Conservation (phyloP, 2,888 invertebrate genomes). For the Proisotoma minuta region DNA sequence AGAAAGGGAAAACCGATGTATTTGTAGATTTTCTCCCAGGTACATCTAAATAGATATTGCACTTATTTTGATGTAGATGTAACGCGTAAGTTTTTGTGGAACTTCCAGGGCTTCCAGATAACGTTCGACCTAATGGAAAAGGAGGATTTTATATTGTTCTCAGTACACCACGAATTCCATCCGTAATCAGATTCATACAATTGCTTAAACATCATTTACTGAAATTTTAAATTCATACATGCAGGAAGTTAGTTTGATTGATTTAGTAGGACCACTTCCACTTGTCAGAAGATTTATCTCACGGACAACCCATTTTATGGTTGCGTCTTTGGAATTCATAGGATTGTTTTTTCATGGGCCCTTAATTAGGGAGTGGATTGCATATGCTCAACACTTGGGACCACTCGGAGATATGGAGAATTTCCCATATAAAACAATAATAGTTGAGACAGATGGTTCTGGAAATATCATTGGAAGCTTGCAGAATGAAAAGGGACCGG, state of each 20-base stretch:
- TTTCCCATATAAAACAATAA: constrained; percentile 55
- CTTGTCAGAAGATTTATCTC: constrained; percentile 25
- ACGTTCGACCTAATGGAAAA: constrained; percentile 58
- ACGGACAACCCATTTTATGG: constrained; percentile 12
- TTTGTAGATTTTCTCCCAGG: constrained; percentile 70
- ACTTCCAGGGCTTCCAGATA: constrained; percentile 71
- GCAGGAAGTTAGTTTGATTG: constrained; percentile 14
- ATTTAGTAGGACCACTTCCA: constrained; percentile 17
- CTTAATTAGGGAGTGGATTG: constrained; percentile 59
- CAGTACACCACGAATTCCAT: constrained; percentile 53
- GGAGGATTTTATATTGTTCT: constrained; percentile 66
- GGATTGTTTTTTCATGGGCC: constrained; percentile 64
- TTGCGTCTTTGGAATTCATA: constrained; percentile 49
- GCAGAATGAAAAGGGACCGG: constrained; percentile 60
- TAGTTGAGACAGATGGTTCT: constrained; percentile 64
- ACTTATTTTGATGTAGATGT: constrained; percentile 63
- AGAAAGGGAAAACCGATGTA: constrained; percentile 71
- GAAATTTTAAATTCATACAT: background rate
- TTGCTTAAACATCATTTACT: background rate
- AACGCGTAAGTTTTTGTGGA: constrained; percentile 52
- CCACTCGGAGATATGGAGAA: constrained; percentile 50
- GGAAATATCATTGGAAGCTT: constrained; percentile 68
- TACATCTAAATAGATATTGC: constrained; percentile 59
- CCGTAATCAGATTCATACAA: constrained; percentile 21
- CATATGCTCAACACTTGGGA: constrained; percentile 63